Percentiles rank a stretch among this genome's conserved stretches.
Evolutionary conservation across 2,113 vertebrate species (phyloP).

Genomic region (Eublepharis macularius): DNA sequence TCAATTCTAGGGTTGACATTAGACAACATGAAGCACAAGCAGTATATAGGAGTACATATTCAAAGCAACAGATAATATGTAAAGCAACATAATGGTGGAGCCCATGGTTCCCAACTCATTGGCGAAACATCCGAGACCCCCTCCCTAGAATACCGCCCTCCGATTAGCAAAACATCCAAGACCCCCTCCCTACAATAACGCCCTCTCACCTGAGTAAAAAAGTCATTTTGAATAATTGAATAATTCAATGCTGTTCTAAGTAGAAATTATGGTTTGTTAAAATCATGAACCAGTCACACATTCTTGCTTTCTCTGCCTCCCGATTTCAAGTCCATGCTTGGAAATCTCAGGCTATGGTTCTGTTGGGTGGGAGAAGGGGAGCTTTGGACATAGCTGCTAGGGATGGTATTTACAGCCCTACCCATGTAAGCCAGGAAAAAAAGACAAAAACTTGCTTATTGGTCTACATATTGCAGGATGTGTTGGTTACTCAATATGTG

Average conservation of each 20-base stretch:
- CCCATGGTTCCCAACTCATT: too few relatives aligned
- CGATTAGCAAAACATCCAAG: too few relatives aligned
- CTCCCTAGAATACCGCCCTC: too few relatives aligned
- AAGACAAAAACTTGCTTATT: background rate
- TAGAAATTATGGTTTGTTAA: background rate
- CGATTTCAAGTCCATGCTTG: background rate
- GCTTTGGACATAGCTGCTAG: background rate
- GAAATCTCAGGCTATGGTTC: background rate
- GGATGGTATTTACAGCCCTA: background rate
- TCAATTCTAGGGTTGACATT: too few relatives aligned
- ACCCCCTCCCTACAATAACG: too few relatives aligned
- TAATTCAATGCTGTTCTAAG: background rate
- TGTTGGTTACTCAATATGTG: background rate
- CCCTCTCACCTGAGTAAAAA: too few relatives aligned
- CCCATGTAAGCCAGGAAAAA: background rate
- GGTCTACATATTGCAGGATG: background rate
- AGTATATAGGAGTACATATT: too few relatives aligned
- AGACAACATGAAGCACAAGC: too few relatives aligned
- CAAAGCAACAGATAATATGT: too few relatives aligned
- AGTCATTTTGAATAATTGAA: too few relatives aligned
- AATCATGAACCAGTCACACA: background rate
- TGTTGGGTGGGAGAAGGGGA: background rate
- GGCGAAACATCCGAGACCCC: too few relatives aligned
- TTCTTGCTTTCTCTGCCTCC: background rate
- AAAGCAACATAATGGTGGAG: too few relatives aligned